phyloP scores from a whole-genome alignment of 2,888 invertebrate species.

The Oxyscelio sp. region DNA sequence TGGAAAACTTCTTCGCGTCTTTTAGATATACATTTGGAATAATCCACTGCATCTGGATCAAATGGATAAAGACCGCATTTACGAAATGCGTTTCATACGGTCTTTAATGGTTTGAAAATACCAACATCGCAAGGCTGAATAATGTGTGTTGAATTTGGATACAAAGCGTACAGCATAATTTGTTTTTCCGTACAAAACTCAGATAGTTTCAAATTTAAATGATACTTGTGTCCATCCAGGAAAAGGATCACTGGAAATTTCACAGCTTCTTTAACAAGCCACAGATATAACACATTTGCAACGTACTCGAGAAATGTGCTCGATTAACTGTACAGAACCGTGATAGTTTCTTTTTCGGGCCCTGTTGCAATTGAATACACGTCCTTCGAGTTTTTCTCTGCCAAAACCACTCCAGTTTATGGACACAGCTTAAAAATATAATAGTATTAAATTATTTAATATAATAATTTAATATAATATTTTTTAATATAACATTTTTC shows the following conservation, averaged over 20 bases:
- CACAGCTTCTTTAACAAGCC: conserved; percentile 78
- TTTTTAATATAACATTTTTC: too few relatives aligned
- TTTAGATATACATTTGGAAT: conserved; percentile 72
- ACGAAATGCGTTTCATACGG: conserved; percentile 75
- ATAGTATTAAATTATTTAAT: too few relatives aligned
- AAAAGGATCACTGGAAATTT: conserved; percentile 78
- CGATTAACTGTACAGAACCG: too few relatives aligned
- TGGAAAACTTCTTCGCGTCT: conserved; percentile 37
- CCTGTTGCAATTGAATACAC: conserved; percentile 68
- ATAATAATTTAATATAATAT: too few relatives aligned
- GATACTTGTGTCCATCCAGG: conserved; percentile 80
- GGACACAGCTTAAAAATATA: too few relatives aligned
- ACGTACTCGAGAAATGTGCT: conserved; percentile 82
- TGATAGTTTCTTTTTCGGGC: conserved; percentile 74
- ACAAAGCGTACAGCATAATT: conserved; percentile 79
- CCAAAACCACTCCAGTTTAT: too few relatives aligned
- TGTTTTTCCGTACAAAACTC: conserved; percentile 77
- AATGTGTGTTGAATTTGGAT: conserved; percentile 73
- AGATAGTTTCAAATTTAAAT: conserved; percentile 76
- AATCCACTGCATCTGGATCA: conserved; percentile 73
- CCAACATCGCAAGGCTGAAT: conserved; percentile 79
- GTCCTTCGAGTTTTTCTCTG: conserved; percentile 63
- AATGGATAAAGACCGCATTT: conserved; percentile 77
- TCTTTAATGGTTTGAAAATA: conserved; percentile 80
- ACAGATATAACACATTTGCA: conserved; percentile 81